A percentile compares a stretch with the other conserved stretches of the same genome.
Evolutionary conservation across 2,797 vertebrate species (phyloP).

Genomic region (Brachyalestes nurse): DNA sequence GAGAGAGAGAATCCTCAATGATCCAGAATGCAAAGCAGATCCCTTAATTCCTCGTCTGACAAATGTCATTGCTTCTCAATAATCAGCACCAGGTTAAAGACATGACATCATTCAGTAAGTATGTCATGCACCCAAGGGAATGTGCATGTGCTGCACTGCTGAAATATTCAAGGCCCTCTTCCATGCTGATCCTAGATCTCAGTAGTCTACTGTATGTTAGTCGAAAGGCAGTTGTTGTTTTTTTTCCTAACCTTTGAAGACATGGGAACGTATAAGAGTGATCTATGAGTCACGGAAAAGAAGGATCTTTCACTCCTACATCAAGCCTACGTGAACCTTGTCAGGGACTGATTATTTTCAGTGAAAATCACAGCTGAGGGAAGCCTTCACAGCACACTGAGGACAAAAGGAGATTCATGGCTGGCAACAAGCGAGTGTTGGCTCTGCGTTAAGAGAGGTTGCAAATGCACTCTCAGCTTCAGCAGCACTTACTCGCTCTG

Average conservation of each 20-base stretch:
- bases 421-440: slow-evolving; percentile 35
- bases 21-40: slow-evolving; percentile 15
- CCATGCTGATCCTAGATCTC: not conserved
- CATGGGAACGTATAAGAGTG: not conserved
- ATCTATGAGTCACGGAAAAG: slow-evolving; percentile 19
- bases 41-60: slow-evolving; percentile 35
- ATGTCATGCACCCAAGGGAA: slow-evolving; percentile 48
- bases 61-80: slow-evolving; percentile 62
- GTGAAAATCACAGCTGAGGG: slow-evolving; percentile 9
- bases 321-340: slow-evolving; percentile 24
- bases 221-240: not conserved
- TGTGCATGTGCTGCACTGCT: slow-evolving; percentile 38
- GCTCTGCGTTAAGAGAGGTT: slow-evolving; percentile 7
- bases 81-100: slow-evolving; percentile 54
- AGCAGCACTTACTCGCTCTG: slow-evolving; percentile 31
- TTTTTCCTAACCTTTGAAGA: not conserved
- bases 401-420: slow-evolving; percentile 47
- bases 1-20: not conserved
- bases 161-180: slow-evolving; percentile 64
- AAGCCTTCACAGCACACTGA: slow-evolving; percentile 19
- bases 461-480: slow-evolving; percentile 3
- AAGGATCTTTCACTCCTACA: slow-evolving; percentile 10
- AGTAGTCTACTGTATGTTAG: not conserved
- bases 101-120: slow-evolving; percentile 67
- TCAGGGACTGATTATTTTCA: slow-evolving; percentile 30